phyloP scores from a whole-genome alignment of 1,140 invertebrate species.

The Pollicipes pollicipes region DNA sequence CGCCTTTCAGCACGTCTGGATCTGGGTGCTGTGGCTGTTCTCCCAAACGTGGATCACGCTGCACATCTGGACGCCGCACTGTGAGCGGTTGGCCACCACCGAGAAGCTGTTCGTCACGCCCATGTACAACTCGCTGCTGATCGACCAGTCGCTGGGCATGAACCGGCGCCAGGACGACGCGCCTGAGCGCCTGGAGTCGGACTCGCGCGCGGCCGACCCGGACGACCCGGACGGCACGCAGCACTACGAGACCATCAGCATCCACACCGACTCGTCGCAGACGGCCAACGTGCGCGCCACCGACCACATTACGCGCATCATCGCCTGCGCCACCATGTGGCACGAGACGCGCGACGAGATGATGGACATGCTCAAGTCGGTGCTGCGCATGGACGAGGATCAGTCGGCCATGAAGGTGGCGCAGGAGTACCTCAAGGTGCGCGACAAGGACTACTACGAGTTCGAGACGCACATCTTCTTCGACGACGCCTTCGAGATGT shows the following conservation, averaged over 20 bases:
- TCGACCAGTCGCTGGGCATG: constrained; percentile 89
- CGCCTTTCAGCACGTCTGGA: constrained; percentile 63
- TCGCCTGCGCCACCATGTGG: constrained; percentile 55
- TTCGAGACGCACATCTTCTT: constrained; percentile 88
- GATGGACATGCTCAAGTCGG: constrained; percentile 40
- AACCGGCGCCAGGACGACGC: constrained; percentile 86
- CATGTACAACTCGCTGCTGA: constrained; percentile 79
- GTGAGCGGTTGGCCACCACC: constrained; percentile 83
- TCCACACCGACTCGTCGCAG: constrained; percentile 68
- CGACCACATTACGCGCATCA: constrained; percentile 85
- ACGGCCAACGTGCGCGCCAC: constrained; percentile 53
- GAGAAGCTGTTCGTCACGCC: constrained; percentile 90
- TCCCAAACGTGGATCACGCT: constrained; percentile 90
- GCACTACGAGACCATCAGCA: constrained; percentile 83
- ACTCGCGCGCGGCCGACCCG: constrained; percentile 28
- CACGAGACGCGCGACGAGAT: constrained; percentile 45
- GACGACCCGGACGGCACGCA: constrained; percentile 81
- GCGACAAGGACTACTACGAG: constrained; percentile 48
- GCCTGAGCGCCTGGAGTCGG: constrained; percentile 69
- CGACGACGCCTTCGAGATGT: constrained; percentile 94
- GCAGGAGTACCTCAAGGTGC: constrained; percentile 39
- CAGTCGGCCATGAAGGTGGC: constrained; percentile 41
- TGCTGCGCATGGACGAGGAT: constrained; percentile 42
- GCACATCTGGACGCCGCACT: constrained; percentile 94
- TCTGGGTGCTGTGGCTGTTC: constrained; percentile 81